Conservation (phyloP, 2,888 invertebrate genomes). For the Acleris emargana region DNA sequence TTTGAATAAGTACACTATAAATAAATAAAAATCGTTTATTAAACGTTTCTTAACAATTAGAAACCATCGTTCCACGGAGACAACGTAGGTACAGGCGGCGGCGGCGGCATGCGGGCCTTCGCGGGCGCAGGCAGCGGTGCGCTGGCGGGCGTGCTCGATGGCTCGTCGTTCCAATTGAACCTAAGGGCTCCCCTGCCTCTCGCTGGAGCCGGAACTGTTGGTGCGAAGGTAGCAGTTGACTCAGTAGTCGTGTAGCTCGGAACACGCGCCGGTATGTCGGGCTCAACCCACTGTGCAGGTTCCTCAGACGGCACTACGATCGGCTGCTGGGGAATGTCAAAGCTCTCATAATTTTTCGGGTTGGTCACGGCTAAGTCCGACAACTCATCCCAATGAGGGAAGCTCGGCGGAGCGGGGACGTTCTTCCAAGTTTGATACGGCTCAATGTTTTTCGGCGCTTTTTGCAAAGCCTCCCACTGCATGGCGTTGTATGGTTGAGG, state of each 20-base stretch:
- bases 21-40: too few species aligned
- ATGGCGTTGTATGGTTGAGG: conserved; percentile 21
- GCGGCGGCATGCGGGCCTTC: conserved; percentile 41
- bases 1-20: too few species aligned
- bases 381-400: conserved; percentile 30
- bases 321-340: conserved; percentile 2
- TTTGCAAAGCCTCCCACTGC: conserved; percentile 26
- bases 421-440: conserved; percentile 32
- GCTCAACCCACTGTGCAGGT: conserved; percentile 7
- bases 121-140: conserved; percentile 19
- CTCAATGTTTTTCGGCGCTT: conserved; percentile 18
- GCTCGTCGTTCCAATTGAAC: conserved; percentile 47
- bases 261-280: background rate
- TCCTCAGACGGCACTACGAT: conserved; percentile 13
- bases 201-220: conserved; percentile 4
- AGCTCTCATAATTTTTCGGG: conserved; percentile 17
- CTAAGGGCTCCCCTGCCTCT: conserved; percentile 51
- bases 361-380: conserved; percentile 7
- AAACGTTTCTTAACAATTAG: conserved; percentile 42
- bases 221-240: conserved; percentile 1
- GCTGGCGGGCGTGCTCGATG: conserved; percentile 18
- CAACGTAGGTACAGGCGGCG: conserved; percentile 55
- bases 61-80: conserved; percentile 60
- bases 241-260: conserved; percentile 5
- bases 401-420: conserved; percentile 37